Evolutionary conservation across 2,113 vertebrate genomes (phyloP).

Genomic region (Pavo muticus): DNA sequence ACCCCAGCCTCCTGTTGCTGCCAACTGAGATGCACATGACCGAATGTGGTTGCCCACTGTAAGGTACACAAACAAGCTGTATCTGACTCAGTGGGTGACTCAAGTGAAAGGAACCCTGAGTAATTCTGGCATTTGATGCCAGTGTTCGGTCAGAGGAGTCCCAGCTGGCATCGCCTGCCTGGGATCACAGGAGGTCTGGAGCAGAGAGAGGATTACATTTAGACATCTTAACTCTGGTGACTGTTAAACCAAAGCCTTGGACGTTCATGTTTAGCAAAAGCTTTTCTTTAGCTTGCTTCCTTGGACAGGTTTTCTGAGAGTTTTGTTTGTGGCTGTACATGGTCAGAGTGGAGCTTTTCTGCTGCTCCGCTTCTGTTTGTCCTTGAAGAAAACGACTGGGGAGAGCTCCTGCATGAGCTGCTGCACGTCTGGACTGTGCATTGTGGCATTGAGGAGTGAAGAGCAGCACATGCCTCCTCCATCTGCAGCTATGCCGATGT

Average conservation of each 20-base stretch:
- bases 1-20: neutral
- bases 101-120: neutral
- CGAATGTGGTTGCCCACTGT: neutral
- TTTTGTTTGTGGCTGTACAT: neutral
- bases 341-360: neutral
- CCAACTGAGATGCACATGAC: neutral
- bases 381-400: neutral
- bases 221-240: neutral
- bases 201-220: neutral
- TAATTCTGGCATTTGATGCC: neutral
- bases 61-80: accelerated
- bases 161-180: neutral
- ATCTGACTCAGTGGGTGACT: neutral
- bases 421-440: neutral
- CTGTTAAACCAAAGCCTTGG: neutral
- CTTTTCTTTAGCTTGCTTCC: neutral
- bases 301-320: neutral
- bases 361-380: neutral
- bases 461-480: constrained; percentile 66
- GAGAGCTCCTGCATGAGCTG: constrained; percentile 5
- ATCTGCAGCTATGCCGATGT: constrained; percentile 8
- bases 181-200: neutral
- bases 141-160: neutral
- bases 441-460: constrained; percentile 34
- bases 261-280: neutral